Evolutionary conservation across 2,113 vertebrate species (phyloP).

Genomic region (Gambusia affinis): DNA sequence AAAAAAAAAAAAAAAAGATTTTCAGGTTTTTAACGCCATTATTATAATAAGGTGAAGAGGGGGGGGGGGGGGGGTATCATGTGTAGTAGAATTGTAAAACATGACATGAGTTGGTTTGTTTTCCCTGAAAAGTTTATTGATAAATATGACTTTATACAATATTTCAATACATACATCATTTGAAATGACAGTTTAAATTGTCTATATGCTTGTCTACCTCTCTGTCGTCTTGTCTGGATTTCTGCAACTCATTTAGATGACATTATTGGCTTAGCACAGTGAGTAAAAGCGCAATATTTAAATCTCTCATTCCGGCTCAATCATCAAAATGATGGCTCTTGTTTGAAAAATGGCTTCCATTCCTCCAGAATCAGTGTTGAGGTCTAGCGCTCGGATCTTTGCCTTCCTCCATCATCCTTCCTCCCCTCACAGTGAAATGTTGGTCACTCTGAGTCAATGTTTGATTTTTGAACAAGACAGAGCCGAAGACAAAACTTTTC

Average conservation of each 20-base stretch:
- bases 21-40: constrained; percentile 27
- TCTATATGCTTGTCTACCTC: constrained; percentile 48
- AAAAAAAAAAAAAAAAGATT: background rate
- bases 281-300: constrained; percentile 56
- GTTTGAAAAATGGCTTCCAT: constrained; percentile 75
- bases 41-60: constrained; percentile 28
- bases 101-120: constrained; percentile 28
- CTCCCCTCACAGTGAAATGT: constrained; percentile 71
- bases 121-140: constrained; percentile 82
- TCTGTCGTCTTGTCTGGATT: constrained; percentile 43
- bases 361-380: constrained; percentile 70
- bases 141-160: constrained; percentile 82
- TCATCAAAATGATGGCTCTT: constrained; percentile 58
- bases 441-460: constrained; percentile 42
- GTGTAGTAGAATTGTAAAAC: constrained; percentile 16
- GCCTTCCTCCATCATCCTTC: constrained; percentile 6
- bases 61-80: background rate
- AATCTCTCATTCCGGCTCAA: constrained; percentile 38
- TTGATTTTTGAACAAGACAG: constrained; percentile 36
- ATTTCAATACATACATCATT: constrained; percentile 73
- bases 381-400: constrained; percentile 42
- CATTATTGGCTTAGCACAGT: constrained; percentile 62
- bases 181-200: constrained; percentile 57
- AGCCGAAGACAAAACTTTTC: constrained; percentile 25
- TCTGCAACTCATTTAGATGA: constrained; percentile 28